Conservation (phyloP, 2,888 invertebrate genomes). For the Psylliodes chrysocephalus region DNA sequence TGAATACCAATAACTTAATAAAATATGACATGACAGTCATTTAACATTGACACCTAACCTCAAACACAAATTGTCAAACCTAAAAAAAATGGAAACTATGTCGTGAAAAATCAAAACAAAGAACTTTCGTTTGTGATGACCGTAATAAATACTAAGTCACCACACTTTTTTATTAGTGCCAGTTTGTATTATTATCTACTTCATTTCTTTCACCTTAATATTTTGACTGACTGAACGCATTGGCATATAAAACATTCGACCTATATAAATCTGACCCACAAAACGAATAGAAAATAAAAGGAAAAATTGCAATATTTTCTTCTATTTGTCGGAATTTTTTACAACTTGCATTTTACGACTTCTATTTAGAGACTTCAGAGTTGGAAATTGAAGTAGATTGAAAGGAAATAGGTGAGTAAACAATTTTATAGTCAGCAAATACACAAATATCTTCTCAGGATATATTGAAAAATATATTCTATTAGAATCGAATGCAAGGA, state of each 20-base stretch:
- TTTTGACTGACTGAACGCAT: no score
- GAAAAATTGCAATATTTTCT: slow-evolving; percentile 13
- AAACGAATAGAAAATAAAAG: slow-evolving; percentile 3
- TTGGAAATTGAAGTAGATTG: slow-evolving; percentile 2
- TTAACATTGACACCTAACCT: no score
- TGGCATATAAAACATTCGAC: background rate
- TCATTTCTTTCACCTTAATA: no score
- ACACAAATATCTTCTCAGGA: slow-evolving; percentile 3
- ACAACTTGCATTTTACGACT: slow-evolving; percentile 7
- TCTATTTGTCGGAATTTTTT: slow-evolving; percentile 12
- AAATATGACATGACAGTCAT: no score
- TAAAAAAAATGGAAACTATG: no score
- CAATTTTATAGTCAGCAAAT: slow-evolving; percentile 5
- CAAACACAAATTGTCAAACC: no score
- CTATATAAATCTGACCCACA: slow-evolving; percentile 8
- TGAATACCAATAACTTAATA: no score
- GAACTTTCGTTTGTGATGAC: no score
- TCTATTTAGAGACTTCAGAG: background rate
- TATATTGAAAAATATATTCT: slow-evolving; percentile 8
- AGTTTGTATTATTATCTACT: no score
- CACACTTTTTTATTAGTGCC: no score
- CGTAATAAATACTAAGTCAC: no score
- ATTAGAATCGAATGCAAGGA: background rate
- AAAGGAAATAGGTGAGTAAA: slow-evolving; percentile 3
- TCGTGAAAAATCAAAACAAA: no score